Percentiles rank a stretch among this genome's conserved stretches.
Evolutionary conservation across 2,888 invertebrate species (phyloP).

Genomic region (Nemotelus nigrinus): DNA sequence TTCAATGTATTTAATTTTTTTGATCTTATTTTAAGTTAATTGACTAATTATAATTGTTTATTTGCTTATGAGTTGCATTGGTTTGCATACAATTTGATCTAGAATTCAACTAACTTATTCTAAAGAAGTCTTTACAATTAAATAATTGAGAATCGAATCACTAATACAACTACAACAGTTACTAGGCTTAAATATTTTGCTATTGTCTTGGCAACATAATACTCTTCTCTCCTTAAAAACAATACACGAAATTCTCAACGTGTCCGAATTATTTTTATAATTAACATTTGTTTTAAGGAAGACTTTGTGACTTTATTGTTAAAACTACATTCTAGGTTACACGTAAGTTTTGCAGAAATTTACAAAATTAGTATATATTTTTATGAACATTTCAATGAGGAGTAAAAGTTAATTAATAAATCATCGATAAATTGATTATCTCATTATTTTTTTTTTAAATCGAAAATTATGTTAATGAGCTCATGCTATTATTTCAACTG

Average conservation of each 20-base stretch:
- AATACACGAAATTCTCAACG: conserved; percentile 49
- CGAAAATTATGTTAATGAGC: too few relatives aligned
- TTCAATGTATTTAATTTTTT: neutral
- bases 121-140: neutral
- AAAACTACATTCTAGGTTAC: conserved; percentile 19
- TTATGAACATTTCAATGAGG: conserved; percentile 11
- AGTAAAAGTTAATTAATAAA: too few relatives aligned
- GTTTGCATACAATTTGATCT: neutral
- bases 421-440: too few relatives aligned
- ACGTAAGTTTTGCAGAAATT: neutral
- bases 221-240: conserved; percentile 32
- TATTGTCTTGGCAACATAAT: too few relatives aligned
- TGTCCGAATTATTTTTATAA: conserved; percentile 51
- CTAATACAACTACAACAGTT: too few relatives aligned
- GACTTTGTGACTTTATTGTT: conserved; percentile 53
- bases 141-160: too few relatives aligned
- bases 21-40: neutral
- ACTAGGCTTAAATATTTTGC: too few relatives aligned
- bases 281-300: conserved; percentile 53
- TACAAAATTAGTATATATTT: neutral
- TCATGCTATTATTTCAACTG: too few relatives aligned
- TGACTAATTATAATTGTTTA: conserved; percentile 43
- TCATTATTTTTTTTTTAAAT: too few relatives aligned
- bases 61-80: neutral
- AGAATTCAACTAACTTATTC: conserved; percentile 29